A percentile compares a stretch with the other conserved stretches of the same genome.
phyloP scores from a whole-genome alignment of 2,888 invertebrate species.

The Xanthorhoe spadicearia region DNA sequence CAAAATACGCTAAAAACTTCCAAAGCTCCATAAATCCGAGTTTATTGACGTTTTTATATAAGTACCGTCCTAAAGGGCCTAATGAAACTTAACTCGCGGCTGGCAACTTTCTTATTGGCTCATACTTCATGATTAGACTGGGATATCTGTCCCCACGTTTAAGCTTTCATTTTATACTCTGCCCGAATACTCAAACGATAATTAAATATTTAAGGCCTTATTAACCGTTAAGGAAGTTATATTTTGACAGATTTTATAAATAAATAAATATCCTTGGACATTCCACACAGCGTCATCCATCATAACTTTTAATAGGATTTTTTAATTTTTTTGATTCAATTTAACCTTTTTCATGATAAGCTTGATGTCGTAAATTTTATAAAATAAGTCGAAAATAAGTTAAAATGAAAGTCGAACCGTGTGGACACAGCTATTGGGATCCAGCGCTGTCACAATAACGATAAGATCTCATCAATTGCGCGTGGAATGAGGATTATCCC shows the following conservation, averaged over 20 bases:
- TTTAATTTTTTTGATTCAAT: no score
- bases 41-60: conserved; percentile 62
- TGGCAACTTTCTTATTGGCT: conserved; percentile 57
- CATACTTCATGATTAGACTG: conserved; percentile 61
- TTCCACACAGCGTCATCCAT: no score
- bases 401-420: neutral
- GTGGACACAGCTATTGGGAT: conserved; percentile 44
- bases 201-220: no score
- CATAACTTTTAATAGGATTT: no score
- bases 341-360: no score
- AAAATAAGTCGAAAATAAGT: neutral
- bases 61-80: conserved; percentile 46
- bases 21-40: conserved; percentile 51
- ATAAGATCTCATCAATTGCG: conserved; percentile 63
- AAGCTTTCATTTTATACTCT: neutral
- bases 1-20: conserved; percentile 40
- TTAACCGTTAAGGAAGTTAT: no score
- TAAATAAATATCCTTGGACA: no score
- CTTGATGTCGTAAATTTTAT: neutral
- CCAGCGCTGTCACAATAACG: conserved; percentile 58
- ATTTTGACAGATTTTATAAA: no score
- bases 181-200: no score
- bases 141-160: neutral
- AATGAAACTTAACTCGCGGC: conserved; percentile 58
- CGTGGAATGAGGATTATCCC: conserved; percentile 36